Evolutionary conservation across 2,797 vertebrate species (phyloP), one percentile per base, ranked within the genome.

Genomic region (Chelidonichthys spinosus): DNA sequence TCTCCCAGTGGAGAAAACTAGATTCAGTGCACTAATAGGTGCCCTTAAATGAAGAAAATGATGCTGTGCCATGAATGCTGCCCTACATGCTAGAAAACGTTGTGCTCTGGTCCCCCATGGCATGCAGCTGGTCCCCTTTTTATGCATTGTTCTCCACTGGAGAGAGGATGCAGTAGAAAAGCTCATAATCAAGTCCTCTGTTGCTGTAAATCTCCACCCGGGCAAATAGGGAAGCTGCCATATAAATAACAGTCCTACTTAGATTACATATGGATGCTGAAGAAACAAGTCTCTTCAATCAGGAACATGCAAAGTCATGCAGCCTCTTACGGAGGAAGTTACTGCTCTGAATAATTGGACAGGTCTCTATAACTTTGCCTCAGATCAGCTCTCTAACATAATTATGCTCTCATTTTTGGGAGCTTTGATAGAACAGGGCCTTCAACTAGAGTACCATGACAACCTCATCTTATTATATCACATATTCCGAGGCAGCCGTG

Each of bases 371-470:
- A 33, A 58, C 49, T 39, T 42, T 46, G 50, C 56, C 60, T 75
- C 52, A 49, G 32, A 70, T 77, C 63, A 42, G 49, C 56, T 3
- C 18, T 60, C 10, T 11, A 18, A 75, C n/a, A 17, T 69, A 58
- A 63, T 80, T 59, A 68, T 8, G 11, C 25, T 17, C 15, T 67
- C 43, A n/a, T 79, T 72, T 72, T 76, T 14, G 5, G 35, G 4
- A 14, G 60, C 52, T 78, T 75, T 75, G 64, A 77, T 60, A 35
- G 66, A 68, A 71, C 61, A 0, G 43, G 4, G 52, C 56, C 18
- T 13, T 14, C 7, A 15, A 4, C 3, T 25, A 10, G 25, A 55
- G 46, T 13, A 6, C 55, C 43, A n/a, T 63, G 62, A 71, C 56
- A 68, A 61, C 69, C 49, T 18, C 32, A 60, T 35, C 52, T 35